These are phyloP conservation scores for Aulostomus chinensis DNA, from an alignment of 2,797 vertebrate genomes.

Conservation along the genomic window DNA sequence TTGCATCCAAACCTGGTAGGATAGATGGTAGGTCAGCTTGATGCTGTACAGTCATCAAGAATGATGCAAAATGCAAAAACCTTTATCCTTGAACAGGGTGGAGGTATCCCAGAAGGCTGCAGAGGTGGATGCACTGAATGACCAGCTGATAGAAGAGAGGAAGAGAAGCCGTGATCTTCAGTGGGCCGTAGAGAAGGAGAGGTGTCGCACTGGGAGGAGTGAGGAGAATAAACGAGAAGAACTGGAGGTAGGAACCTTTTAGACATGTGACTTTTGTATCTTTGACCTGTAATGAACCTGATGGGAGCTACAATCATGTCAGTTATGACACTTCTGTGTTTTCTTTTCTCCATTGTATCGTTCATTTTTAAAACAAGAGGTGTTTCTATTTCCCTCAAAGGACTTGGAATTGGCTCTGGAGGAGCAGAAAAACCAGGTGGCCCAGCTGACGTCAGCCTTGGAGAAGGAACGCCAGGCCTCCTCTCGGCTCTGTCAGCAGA, in stretches of 20 bases:
- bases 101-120: constrained; percentile 88
- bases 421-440: constrained; percentile 79
- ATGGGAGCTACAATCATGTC: background rate
- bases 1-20: too few relatives aligned
- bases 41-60: too few relatives aligned
- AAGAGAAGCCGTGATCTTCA: constrained; percentile 88
- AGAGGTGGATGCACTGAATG: constrained; percentile 84
- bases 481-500: constrained; percentile 80
- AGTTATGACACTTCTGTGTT: background rate
- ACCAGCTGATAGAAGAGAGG: constrained; percentile 86
- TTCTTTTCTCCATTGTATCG: background rate
- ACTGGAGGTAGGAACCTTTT: constrained; percentile 83
- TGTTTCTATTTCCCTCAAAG: constrained; percentile 65
- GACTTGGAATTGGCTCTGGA: constrained; percentile 88
- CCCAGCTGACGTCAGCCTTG: constrained; percentile 80
- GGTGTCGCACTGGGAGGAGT: constrained; percentile 77
- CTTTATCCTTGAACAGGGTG: too few relatives aligned
- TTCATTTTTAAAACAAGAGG: background rate
- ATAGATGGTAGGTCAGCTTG: too few relatives aligned
- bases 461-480: constrained; percentile 84
- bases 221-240: constrained; percentile 87
- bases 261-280: background rate
- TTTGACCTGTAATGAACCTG: background rate
- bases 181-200: constrained; percentile 91
- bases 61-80: too few relatives aligned